phyloP scores from a whole-genome alignment of 2,797 vertebrate genomes.

The Gymnothorax javanicus region DNA sequence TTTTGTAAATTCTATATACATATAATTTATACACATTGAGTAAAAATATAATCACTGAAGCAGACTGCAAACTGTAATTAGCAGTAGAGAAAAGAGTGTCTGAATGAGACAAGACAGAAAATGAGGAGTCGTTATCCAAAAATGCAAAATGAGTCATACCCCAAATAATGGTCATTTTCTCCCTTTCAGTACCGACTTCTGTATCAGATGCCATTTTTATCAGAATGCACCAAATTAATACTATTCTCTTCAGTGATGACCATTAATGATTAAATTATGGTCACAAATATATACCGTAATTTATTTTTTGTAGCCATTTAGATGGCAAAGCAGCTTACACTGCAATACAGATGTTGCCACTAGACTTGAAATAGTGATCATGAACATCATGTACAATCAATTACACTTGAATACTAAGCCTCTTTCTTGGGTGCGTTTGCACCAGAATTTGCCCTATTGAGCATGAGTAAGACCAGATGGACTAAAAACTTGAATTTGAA shows the following conservation, averaged over 20 bases:
- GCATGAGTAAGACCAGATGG: not conserved
- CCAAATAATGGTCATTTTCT: slow-evolving; percentile 64
- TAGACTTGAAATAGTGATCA: slow-evolving; percentile 64
- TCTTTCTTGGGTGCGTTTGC: not conserved
- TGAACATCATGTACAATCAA: slow-evolving; percentile 33
- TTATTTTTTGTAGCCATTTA: slow-evolving; percentile 46
- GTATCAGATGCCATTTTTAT: slow-evolving; percentile 61
- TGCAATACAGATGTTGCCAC: slow-evolving; percentile 60
- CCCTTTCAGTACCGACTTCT: slow-evolving; percentile 54
- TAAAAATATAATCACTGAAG: slow-evolving; percentile 78
- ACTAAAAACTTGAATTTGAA: not conserved
- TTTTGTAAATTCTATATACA: slow-evolving; percentile 80
- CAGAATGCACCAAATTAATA: slow-evolving; percentile 59
- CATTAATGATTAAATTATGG: slow-evolving; percentile 27
- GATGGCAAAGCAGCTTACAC: slow-evolving; percentile 67
- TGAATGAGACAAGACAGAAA: slow-evolving; percentile 64
- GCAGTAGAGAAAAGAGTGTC: slow-evolving; percentile 47
- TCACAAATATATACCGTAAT: slow-evolving; percentile 71
- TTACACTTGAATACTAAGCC: not conserved
- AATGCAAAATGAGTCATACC: slow-evolving; percentile 57
- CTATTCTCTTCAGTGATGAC: slow-evolving; percentile 45
- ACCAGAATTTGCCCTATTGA: not conserved
- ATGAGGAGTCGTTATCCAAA: slow-evolving; percentile 48
- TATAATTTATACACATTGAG: slow-evolving; percentile 71
- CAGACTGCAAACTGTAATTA: slow-evolving; percentile 61